Evolutionary conservation across 2,888 invertebrate genomes (phyloP).

Genomic region (Sialis lutaria): DNA sequence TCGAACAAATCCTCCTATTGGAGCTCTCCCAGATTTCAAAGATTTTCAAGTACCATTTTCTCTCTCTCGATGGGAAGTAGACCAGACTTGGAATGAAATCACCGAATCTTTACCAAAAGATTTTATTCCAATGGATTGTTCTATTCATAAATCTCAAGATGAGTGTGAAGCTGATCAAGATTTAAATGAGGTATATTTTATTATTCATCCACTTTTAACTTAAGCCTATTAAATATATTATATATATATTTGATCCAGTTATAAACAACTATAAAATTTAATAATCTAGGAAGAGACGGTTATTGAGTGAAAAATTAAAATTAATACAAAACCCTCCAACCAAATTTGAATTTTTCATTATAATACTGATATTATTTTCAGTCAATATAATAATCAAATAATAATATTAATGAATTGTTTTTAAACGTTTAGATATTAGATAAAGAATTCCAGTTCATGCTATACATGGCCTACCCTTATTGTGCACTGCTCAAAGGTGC

Average conservation of each 20-base stretch:
- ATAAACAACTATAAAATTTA: too few relatives aligned
- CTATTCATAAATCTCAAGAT: constrained; percentile 15
- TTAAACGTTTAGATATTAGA: constrained; percentile 20
- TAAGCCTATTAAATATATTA: too few relatives aligned
- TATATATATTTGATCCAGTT: too few relatives aligned
- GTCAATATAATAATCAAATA: not conserved
- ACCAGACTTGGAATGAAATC: constrained; percentile 26
- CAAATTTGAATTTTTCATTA: too few relatives aligned
- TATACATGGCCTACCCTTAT: constrained; percentile 28
- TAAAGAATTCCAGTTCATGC: constrained; percentile 29
- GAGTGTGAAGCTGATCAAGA: constrained; percentile 21
- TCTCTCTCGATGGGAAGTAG: constrained; percentile 28
- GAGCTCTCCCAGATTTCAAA: constrained; percentile 18
- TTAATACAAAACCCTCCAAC: too few relatives aligned
- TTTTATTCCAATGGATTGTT: constrained; percentile 19
- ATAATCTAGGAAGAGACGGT: too few relatives aligned
- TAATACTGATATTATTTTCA: too few relatives aligned
- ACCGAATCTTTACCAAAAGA: constrained; percentile 22
- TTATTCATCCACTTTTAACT: too few relatives aligned
- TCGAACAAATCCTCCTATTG: constrained; percentile 19
- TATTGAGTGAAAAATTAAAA: too few relatives aligned
- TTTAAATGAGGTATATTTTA: constrained; percentile 14
- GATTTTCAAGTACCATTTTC: constrained; percentile 15
- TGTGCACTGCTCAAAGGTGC: constrained; percentile 24
- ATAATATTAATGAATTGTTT: not conserved